phyloP scores from a whole-genome alignment of 2,797 vertebrate species.

The Halcyon leucocephala region DNA sequence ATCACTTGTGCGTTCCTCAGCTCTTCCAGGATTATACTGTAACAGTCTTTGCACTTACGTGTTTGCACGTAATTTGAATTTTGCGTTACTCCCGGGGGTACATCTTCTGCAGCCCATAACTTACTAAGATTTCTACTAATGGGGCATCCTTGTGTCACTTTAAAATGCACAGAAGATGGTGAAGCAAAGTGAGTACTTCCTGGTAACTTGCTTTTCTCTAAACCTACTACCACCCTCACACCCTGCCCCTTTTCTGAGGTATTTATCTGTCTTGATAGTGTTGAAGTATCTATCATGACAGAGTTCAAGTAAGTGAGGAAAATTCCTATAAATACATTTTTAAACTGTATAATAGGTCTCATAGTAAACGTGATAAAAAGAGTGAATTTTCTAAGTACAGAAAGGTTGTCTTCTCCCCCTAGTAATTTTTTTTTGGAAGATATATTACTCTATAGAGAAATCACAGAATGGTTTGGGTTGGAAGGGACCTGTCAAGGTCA shows the following conservation, averaged over 20 bases:
- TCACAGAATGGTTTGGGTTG: not conserved
- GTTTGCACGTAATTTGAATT: not conserved
- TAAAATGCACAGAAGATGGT: not conserved
- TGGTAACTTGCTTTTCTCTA: not conserved
- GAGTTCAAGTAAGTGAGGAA: not conserved
- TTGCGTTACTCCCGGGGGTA: not conserved
- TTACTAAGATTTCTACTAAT: not conserved
- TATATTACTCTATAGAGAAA: not conserved
- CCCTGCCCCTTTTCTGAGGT: not conserved
- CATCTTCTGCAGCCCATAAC: not conserved
- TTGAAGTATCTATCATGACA: not conserved
- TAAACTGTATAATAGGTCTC: not conserved
- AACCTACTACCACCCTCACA: not conserved
- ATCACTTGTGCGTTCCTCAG: not conserved
- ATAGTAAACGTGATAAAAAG: not conserved
- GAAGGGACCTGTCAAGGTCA: not conserved
- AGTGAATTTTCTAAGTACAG: not conserved
- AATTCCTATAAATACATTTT: not conserved
- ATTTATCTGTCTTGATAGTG: not conserved
- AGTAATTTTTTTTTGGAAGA: not conserved
- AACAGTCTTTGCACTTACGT: not conserved
- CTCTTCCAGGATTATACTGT: not conserved
- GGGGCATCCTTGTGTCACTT: not conserved
- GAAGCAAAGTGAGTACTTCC: not conserved
- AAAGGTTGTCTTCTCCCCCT: not conserved